Evolutionary conservation across 2,888 invertebrate species (phyloP).

Genomic region (Pollenia angustigena): DNA sequence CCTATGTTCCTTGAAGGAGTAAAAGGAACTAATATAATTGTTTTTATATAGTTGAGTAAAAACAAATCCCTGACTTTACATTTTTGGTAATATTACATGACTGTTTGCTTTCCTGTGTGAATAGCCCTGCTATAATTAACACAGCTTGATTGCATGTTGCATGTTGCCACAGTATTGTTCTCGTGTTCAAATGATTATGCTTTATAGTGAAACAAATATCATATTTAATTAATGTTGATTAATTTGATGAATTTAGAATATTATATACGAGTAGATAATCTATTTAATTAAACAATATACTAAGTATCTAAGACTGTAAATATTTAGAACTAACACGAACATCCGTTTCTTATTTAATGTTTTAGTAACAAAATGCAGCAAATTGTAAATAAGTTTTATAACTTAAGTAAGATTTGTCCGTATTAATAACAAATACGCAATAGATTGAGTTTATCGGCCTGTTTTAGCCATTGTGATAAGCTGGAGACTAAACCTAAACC

Average conservation of each 20-base stretch:
- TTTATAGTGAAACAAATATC: conserved; percentile 61
- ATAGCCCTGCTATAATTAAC: conserved; percentile 5
- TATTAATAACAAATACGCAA: too few species aligned
- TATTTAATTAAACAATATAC: conserved; percentile 25
- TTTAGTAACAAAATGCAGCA: neutral
- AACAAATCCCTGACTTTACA: too few species aligned
- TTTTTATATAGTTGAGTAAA: too few species aligned
- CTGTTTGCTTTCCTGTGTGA: neutral
- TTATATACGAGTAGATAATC: conserved; percentile 24
- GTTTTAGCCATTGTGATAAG: too few species aligned
- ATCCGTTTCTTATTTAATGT: conserved; percentile 37
- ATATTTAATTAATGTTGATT: conserved; percentile 66
- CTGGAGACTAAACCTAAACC: too few species aligned
- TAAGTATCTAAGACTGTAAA: neutral
- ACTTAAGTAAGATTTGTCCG: too few species aligned
- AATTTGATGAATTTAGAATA: conserved; percentile 42
- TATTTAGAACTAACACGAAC: conserved; percentile 21
- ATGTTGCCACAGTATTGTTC: conserved; percentile 34
- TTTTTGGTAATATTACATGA: too few species aligned
- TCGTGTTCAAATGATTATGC: conserved; percentile 30
- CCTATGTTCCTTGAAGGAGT: too few species aligned
- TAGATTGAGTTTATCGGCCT: too few species aligned
- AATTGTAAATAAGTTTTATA: too few species aligned
- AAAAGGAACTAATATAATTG: too few species aligned
- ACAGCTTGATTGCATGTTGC: conserved; percentile 60